Percentiles rank a stretch among this genome's conserved stretches.
These are phyloP conservation scores for Microchirus variegatus DNA, from an alignment of 2,797 vertebrate species.

Conservation along the genomic window DNA sequence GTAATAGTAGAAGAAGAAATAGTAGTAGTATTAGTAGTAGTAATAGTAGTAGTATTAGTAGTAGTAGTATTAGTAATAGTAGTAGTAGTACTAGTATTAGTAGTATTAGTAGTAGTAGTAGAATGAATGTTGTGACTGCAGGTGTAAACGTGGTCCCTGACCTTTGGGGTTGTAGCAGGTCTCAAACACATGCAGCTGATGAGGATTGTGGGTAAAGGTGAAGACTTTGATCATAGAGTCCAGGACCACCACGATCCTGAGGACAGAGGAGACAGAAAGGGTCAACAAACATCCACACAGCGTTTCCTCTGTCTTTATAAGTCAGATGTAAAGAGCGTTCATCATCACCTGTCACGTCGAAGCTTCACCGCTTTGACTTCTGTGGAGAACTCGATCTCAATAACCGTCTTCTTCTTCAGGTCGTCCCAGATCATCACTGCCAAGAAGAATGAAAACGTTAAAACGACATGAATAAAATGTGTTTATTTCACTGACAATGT, in stretches of 20 bases:
- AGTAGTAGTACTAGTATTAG: too few species aligned
- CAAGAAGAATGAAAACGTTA: background rate
- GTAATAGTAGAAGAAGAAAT: too few species aligned
- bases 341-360: conserved; percentile 89
- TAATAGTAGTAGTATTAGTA: too few species aligned
- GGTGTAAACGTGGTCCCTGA: conserved; percentile 55
- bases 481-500: too few species aligned
- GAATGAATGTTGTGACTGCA: too few species aligned
- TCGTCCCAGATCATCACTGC: conserved; percentile 99
- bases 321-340: background rate
- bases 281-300: background rate
- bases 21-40: too few species aligned
- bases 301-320: too few species aligned
- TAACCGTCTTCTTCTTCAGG: conserved; percentile 98
- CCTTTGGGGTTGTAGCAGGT: conserved; percentile 99
- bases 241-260: conserved; percentile 96
- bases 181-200: conserved; percentile 98
- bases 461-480: too few species aligned
- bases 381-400: conserved; percentile 98
- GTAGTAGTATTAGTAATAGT: too few species aligned
- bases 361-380: conserved; percentile 98
- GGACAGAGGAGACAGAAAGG: conserved; percentile 33
- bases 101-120: too few species aligned
- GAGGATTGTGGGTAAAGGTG: conserved; percentile 98
- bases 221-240: conserved; percentile 99